phyloP scores from a whole-genome alignment of 2,888 invertebrate genomes.

The Baccha elongata region DNA sequence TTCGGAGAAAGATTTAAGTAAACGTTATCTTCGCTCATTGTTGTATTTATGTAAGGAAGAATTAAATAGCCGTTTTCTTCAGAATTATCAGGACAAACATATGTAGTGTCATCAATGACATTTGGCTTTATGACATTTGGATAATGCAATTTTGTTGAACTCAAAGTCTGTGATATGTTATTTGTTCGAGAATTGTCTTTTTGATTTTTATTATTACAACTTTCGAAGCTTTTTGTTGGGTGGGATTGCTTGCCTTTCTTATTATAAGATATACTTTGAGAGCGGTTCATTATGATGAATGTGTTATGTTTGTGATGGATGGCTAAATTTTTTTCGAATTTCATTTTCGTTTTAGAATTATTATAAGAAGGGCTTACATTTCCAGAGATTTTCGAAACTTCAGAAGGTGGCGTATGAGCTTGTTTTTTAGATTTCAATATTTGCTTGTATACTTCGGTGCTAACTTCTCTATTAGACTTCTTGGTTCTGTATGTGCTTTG shows the following conservation, averaged over 20 bases:
- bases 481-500: neutral
- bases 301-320: neutral
- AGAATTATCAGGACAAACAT: conserved; percentile 8
- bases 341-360: neutral
- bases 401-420: neutral
- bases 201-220: neutral
- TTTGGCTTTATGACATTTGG: neutral
- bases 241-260: no score
- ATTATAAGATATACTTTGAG: no score
- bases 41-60: conserved; percentile 16
- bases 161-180: neutral
- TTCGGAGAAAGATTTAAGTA: neutral
- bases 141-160: neutral
- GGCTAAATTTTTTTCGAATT: neutral
- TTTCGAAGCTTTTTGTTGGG: neutral
- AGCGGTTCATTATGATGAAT: neutral
- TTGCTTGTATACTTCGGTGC: no score
- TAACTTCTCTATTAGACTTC: neutral
- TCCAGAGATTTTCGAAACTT: neutral
- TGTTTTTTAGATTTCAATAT: neutral
- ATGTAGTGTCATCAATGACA: conserved; percentile 44
- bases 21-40: neutral
- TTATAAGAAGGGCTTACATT: neutral
- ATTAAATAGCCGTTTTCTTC: conserved; percentile 16
- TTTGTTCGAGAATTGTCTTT: neutral